A percentile compares a stretch with the other conserved stretches of the same genome.
phyloP scores from a whole-genome alignment of 2,888 invertebrate genomes.

The Caenorhabditis macrosperma region DNA sequence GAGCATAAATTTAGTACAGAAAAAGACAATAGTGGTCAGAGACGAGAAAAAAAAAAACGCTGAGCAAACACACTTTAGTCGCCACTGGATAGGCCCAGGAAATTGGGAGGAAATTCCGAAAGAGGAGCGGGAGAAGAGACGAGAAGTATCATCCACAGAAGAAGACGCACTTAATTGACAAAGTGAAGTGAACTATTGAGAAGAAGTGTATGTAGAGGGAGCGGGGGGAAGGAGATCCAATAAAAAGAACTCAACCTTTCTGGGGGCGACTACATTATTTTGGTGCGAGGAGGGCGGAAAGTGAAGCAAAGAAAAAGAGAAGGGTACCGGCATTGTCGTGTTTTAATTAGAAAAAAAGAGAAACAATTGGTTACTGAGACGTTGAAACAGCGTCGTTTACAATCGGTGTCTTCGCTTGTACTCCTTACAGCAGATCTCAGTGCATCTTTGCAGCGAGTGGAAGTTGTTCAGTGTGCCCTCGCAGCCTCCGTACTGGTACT shows the following conservation, averaged over 20 bases:
- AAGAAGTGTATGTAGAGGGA: not conserved
- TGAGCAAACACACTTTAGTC: conserved; percentile 44
- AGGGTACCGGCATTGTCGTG: conserved; percentile 51
- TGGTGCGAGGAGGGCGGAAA: not conserved
- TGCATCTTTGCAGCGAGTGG: conserved; percentile 76
- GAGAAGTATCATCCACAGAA: conserved; percentile 41
- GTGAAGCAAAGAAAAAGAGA: not conserved
- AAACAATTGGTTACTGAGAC: too few species aligned
- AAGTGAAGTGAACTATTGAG: conserved; percentile 2
- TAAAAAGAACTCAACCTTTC: conserved; percentile 42
- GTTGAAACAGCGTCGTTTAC: conserved; percentile 27
- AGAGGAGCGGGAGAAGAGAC: not conserved
- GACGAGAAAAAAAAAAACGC: conserved; percentile 20
- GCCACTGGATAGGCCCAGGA: conserved; percentile 7
- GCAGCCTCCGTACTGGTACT: conserved; percentile 78
- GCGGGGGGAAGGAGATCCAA: conserved; percentile 40
- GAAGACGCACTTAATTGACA: conserved; percentile 38
- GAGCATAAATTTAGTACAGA: conserved; percentile 19
- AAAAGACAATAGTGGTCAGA: conserved; percentile 38
- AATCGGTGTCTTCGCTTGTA: conserved; percentile 70
- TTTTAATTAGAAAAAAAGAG: conserved; percentile 7
- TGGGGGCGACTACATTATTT: conserved; percentile 1
- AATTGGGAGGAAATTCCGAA: conserved; percentile 1
- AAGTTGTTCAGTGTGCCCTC: conserved; percentile 79
- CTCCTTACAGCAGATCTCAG: conserved; percentile 79